Percentiles rank a stretch among this genome's conserved stretches.
Conservation (phyloP, 2,797 vertebrate genomes). For the Acrossocheilus fasciatus region DNA sequence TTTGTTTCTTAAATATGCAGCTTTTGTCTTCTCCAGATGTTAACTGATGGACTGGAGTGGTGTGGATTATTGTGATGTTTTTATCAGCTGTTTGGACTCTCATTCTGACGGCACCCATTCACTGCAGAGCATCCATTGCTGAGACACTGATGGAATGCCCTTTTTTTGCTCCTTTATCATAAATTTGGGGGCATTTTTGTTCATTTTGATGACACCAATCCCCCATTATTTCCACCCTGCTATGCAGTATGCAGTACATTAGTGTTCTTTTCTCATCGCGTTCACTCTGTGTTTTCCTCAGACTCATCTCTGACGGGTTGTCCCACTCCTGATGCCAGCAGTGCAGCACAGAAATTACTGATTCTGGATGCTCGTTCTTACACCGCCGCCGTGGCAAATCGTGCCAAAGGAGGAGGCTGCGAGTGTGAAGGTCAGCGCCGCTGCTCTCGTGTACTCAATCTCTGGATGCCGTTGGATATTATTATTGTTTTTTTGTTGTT, state of each 20-base stretch:
- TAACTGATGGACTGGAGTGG: background rate
- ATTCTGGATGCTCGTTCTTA: conserved; percentile 98
- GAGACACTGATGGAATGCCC: background rate
- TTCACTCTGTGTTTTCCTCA: conserved; percentile 66
- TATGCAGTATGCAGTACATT: background rate
- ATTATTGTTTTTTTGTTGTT: background rate
- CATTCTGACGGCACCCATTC: background rate
- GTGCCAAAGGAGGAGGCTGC: conserved; percentile 97
- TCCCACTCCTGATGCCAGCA: conserved; percentile 84
- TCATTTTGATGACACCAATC: background rate
- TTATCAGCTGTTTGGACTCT: background rate
- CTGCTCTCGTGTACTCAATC: too few species aligned
- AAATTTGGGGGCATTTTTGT: background rate
- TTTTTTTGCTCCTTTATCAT: background rate
- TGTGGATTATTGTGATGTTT: background rate
- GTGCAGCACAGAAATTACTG: conserved; percentile 91
- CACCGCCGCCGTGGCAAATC: conserved; percentile 95
- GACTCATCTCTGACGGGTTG: conserved; percentile 91
- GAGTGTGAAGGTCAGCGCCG: conserved; percentile 92
- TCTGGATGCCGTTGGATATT: background rate
- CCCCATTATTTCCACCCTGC: rapidly evolving
- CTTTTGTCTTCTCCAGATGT: background rate
- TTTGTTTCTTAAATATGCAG: background rate
- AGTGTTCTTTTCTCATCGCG: background rate
- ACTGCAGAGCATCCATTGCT: background rate